phyloP scores from a whole-genome alignment of 2,113 vertebrate genomes.

The Fregata magnificens region DNA sequence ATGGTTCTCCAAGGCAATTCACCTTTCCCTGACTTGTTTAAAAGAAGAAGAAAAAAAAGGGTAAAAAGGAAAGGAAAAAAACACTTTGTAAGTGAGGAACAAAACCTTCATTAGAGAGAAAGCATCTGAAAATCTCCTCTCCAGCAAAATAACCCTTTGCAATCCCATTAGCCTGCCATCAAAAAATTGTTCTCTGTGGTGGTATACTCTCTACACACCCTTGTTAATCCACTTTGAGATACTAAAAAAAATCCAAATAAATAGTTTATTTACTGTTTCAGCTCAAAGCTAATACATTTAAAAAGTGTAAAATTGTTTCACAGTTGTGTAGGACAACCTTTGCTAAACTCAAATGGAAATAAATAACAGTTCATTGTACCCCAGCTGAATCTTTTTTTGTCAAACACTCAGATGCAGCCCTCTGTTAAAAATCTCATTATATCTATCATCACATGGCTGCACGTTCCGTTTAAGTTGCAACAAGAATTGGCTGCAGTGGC shows the following conservation, averaged over 20 bases:
- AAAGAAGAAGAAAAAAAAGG: background rate
- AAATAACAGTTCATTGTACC: conserved; percentile 43
- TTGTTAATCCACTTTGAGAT: conserved; percentile 42
- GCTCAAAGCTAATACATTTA: conserved; percentile 58
- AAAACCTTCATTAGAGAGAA: conserved; percentile 52
- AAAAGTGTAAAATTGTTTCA: conserved; percentile 66
- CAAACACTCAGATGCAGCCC: conserved; percentile 24
- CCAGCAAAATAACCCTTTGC: conserved; percentile 51
- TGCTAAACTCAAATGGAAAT: conserved; percentile 55
- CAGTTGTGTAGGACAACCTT: conserved; percentile 60
- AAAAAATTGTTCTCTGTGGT: conserved; percentile 30
- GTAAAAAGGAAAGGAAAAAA: conserved; percentile 8
- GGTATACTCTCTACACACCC: background rate
- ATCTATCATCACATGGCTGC: conserved; percentile 54
- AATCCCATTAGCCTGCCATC: conserved; percentile 57
- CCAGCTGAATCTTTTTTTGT: conserved; percentile 1
- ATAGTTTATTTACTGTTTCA: conserved; percentile 59
- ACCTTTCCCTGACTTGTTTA: conserved; percentile 50
- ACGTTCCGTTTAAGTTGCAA: conserved; percentile 28
- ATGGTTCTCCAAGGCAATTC: conserved; percentile 25
- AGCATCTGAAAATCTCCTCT: conserved; percentile 46
- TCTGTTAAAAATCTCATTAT: conserved; percentile 58
- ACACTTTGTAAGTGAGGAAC: background rate
- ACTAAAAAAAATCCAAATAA: conserved; percentile 1
- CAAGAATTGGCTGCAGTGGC: conserved; percentile 1